Evolutionary conservation across 2,797 vertebrate genomes (phyloP).

Genomic region (Sarcophilus harrisii): DNA sequence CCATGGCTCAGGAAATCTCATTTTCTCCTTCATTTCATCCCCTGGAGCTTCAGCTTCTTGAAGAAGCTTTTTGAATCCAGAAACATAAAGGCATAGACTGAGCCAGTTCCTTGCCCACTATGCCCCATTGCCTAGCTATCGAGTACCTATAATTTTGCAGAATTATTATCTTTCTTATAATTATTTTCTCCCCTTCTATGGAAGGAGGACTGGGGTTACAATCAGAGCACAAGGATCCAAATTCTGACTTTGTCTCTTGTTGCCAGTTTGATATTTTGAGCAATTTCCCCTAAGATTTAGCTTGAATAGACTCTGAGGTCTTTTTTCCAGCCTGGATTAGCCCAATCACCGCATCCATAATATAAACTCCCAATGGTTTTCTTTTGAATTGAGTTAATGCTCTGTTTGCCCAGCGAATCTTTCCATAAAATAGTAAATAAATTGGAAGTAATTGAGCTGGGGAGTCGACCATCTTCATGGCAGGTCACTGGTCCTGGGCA

Average conservation of each 20-base stretch:
- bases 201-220: neutral
- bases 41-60: slow-evolving; percentile 46
- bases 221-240: neutral
- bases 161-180: neutral
- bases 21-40: neutral
- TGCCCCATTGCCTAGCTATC: neutral
- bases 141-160: neutral
- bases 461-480: neutral
- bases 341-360: neutral
- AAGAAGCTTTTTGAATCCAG: slow-evolving; percentile 29
- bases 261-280: neutral
- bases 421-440: neutral
- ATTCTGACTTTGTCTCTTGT: neutral
- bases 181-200: neutral
- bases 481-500: neutral
- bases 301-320: neutral
- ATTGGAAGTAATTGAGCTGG: neutral
- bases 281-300: neutral
- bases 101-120: neutral
- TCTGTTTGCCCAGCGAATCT: neutral
- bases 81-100: neutral
- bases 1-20: slow-evolving; percentile 57
- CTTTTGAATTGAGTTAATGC: neutral
- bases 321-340: neutral
- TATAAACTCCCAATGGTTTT: neutral